phyloP scores from a whole-genome alignment of 2,113 vertebrate species.

The Notothenia coriiceps region DNA sequence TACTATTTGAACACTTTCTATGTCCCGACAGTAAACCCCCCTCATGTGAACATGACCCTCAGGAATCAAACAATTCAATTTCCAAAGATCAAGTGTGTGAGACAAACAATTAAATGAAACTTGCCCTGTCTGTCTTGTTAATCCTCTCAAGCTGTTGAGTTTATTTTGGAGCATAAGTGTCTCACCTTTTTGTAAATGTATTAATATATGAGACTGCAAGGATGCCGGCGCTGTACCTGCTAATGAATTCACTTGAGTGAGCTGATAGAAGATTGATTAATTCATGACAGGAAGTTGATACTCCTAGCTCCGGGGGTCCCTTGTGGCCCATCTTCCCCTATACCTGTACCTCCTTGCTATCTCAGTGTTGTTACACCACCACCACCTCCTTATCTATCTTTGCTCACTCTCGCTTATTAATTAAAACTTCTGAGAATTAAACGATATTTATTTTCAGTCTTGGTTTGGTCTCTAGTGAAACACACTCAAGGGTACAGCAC shows the following conservation, averaged over 20 bases:
- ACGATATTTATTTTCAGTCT: slow-evolving; percentile 52
- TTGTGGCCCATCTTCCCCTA: slow-evolving; percentile 44
- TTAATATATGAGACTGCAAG: slow-evolving; percentile 54
- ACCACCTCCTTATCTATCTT: slow-evolving; percentile 23
- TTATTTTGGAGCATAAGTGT: slow-evolving; percentile 68
- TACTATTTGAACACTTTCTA: background rate
- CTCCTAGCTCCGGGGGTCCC: slow-evolving; percentile 64
- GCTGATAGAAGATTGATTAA: slow-evolving; percentile 65
- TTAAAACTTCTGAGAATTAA: slow-evolving; percentile 77
- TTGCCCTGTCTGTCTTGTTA: background rate
- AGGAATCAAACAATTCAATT: background rate
- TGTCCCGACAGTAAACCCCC: background rate
- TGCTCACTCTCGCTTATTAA: slow-evolving; percentile 52
- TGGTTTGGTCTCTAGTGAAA: slow-evolving; percentile 18
- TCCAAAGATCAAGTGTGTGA: background rate
- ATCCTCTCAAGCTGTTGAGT: slow-evolving; percentile 59
- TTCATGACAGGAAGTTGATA: slow-evolving; percentile 74
- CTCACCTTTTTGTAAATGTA: slow-evolving; percentile 75
- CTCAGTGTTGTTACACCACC: slow-evolving; percentile 8
- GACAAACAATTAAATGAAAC: slow-evolving; percentile 6
- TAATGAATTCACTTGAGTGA: slow-evolving; percentile 80
- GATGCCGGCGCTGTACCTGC: slow-evolving; percentile 56
- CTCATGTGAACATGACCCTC: background rate
- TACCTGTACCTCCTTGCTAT: background rate
- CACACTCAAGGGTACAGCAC: background rate